phyloP scores from a whole-genome alignment of 2,888 invertebrate genomes.

The Geophilus truncorum region DNA sequence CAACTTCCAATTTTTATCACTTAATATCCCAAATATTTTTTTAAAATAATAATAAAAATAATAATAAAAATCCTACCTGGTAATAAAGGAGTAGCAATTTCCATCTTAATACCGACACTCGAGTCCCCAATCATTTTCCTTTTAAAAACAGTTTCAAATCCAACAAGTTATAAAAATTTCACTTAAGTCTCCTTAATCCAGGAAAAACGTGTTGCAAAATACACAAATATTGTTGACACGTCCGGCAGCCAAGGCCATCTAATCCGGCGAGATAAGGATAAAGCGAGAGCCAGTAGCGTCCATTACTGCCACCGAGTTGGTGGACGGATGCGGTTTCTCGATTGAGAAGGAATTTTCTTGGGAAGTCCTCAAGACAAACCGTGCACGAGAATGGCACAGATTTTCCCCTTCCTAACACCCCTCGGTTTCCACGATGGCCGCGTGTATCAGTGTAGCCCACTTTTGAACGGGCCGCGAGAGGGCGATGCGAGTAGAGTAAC shows the following conservation, averaged over 20 bases:
- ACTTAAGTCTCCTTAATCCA: not conserved
- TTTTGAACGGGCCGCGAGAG: not conserved
- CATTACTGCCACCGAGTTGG: too few relatives aligned
- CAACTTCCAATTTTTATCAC: not conserved
- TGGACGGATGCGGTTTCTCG: too few relatives aligned
- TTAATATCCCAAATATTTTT: not conserved
- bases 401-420: not conserved
- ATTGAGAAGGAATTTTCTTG: not conserved
- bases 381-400: not conserved
- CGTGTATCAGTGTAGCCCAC: not conserved
- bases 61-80: not conserved
- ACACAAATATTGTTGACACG: too few relatives aligned
- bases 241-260: too few relatives aligned
- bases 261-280: too few relatives aligned
- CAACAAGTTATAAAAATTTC: not conserved
- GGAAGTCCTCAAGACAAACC: not conserved
- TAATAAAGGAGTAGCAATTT: not conserved
- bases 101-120: not conserved
- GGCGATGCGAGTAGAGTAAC: slow-evolving; percentile 1
- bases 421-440: not conserved
- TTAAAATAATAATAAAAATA: not conserved
- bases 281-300: too few relatives aligned
- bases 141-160: not conserved
- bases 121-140: not conserved
- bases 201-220: not conserved